Conservation (phyloP, 1,140 invertebrate genomes). For the Drosophila oshimai region DNA sequence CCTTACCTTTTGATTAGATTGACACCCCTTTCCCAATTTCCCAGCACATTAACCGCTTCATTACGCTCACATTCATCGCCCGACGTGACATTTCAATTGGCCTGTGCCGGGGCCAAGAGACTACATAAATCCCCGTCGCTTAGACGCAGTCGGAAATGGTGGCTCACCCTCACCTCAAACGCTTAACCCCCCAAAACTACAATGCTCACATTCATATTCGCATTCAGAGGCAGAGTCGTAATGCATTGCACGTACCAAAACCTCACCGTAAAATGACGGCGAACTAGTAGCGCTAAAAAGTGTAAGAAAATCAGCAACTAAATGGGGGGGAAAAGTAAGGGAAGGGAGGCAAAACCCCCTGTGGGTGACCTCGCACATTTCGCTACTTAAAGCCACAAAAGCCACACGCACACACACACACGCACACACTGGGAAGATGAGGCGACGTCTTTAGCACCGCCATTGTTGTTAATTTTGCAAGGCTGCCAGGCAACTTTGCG, state of each 20-base stretch:
- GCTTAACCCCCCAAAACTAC: slow-evolving; percentile 9
- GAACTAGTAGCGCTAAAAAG: slow-evolving; percentile 66
- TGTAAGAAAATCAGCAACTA: slow-evolving; percentile 74
- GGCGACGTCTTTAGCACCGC: slow-evolving; percentile 73
- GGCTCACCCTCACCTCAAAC: slow-evolving; percentile 8
- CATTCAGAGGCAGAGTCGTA: background rate
- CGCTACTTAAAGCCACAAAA: slow-evolving; percentile 79
- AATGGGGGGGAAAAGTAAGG: slow-evolving; percentile 31
- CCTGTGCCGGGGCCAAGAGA: slow-evolving; percentile 52
- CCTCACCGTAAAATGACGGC: slow-evolving; percentile 53
- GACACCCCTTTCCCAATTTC: background rate
- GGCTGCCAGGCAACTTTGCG: slow-evolving; percentile 54
- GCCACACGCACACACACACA: slow-evolving; percentile 38
- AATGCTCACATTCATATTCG: slow-evolving; percentile 19
- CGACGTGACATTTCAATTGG: slow-evolving; percentile 77
- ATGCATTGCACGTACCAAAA: slow-evolving; percentile 46
- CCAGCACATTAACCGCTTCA: slow-evolving; percentile 61
- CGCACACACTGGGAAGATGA: slow-evolving; percentile 24
- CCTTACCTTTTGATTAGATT: background rate
- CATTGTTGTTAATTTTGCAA: slow-evolving; percentile 79
- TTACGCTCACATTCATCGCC: slow-evolving; percentile 70
- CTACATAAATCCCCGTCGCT: slow-evolving; percentile 67
- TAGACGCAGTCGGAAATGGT: slow-evolving; percentile 12
- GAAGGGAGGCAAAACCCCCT: background rate
- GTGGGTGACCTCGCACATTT: slow-evolving; percentile 61